Percentiles rank a stretch among this genome's conserved stretches.
Evolutionary conservation across 2,113 vertebrate genomes (phyloP).

Genomic region (Phainopepla nitens): DNA sequence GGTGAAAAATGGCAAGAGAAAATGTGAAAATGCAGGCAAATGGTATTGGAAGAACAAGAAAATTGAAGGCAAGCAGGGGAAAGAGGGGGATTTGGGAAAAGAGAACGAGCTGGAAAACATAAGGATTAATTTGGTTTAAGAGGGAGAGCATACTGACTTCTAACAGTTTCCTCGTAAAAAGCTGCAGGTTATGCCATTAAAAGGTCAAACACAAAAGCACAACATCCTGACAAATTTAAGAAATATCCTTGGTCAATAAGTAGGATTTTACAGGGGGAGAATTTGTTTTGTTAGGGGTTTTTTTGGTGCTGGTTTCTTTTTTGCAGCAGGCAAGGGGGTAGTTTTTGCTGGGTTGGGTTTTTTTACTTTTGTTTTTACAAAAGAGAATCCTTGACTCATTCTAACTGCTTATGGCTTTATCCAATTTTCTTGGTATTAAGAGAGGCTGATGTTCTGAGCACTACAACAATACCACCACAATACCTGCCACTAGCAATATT

Average conservation of each 20-base stretch:
- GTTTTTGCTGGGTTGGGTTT: not conserved
- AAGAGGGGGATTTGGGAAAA: not conserved
- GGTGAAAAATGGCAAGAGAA: not conserved
- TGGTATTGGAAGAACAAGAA: not conserved
- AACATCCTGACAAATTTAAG: not conserved
- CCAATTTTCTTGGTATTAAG: not conserved
- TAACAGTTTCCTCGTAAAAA: not conserved
- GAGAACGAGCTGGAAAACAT: not conserved
- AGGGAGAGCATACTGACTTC: not conserved
- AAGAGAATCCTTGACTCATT: not conserved
- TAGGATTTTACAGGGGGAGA: not conserved
- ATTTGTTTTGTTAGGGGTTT: accelerated
- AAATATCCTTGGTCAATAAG: not conserved
- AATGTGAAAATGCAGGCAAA: not conserved
- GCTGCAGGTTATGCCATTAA: not conserved
- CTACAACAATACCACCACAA: not conserved
- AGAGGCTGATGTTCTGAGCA: not conserved
- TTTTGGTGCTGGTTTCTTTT: not conserved
- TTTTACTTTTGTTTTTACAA: not conserved
- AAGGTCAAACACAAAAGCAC: not conserved
- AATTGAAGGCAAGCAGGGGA: not conserved
- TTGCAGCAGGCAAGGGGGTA: accelerated
- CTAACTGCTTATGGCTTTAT: not conserved
- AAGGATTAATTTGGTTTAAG: not conserved
- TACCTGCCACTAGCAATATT: conserved; percentile 19